phyloP scores from a whole-genome alignment of 2,113 vertebrate genomes.

The Pungitius pungitius region DNA sequence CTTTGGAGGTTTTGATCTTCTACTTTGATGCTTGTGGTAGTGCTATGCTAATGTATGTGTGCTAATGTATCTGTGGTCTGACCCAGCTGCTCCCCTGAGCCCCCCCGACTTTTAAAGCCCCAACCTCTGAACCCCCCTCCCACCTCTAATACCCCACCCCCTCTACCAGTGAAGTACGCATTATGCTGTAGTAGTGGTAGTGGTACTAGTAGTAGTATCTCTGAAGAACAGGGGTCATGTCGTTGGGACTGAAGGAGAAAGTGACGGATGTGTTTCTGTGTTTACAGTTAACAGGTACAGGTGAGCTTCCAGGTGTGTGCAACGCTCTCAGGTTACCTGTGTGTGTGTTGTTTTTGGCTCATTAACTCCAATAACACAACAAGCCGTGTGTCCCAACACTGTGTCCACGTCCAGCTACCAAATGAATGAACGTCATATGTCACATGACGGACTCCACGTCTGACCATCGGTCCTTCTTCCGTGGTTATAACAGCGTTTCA shows the following conservation, averaged over 20 bases:
- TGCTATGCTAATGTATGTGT: too few species aligned
- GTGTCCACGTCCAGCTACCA: neutral
- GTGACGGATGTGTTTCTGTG: conserved; percentile 42
- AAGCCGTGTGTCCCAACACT: neutral
- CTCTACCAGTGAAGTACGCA: too few species aligned
- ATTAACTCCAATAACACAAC: conserved; percentile 47
- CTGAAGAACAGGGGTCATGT: neutral
- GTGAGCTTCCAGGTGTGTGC: conserved; percentile 58
- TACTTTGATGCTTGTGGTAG: neutral
- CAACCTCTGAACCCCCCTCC: too few species aligned
- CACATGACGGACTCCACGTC: too few species aligned
- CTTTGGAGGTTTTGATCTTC: neutral
- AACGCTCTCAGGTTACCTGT: conserved; percentile 47
- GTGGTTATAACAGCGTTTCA: neutral
- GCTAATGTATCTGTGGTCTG: too few species aligned
- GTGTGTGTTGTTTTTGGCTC: conserved; percentile 34
- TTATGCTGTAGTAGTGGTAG: neutral
- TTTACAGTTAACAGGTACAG: conserved; percentile 60
- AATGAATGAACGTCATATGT: neutral
- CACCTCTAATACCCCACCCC: too few species aligned
- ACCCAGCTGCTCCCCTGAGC: too few species aligned
- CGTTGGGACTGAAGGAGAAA: conserved; percentile 36
- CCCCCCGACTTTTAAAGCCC: too few species aligned
- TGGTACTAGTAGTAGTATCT: neutral
- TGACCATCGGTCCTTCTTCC: neutral